Percentiles rank a stretch among this genome's conserved stretches.
Conservation (phyloP, 2,797 vertebrate species). For the Acanthiza pusilla region DNA sequence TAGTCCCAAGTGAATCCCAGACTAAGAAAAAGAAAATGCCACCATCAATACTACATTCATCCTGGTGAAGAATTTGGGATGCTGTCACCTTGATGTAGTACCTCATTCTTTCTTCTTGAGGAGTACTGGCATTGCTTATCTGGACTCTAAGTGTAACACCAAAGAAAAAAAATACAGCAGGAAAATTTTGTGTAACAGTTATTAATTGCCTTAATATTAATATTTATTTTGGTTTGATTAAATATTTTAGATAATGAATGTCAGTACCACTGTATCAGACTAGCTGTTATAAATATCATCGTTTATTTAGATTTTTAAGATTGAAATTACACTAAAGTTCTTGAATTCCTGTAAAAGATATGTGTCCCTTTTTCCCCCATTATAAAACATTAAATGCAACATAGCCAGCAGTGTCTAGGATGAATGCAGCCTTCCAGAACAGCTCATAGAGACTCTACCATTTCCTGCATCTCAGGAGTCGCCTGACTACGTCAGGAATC, state of each 20-base stretch:
- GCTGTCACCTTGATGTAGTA: neutral
- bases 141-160: neutral
- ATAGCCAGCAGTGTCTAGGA: neutral
- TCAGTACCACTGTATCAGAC: neutral
- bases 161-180: neutral
- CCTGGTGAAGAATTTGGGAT: neutral
- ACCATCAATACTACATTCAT: neutral
- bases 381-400: neutral
- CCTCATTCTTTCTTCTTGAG: neutral
- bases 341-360: neutral
- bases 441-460: neutral
- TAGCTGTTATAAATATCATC: neutral
- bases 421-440: neutral
- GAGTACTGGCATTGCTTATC: neutral
- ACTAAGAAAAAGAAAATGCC: neutral
- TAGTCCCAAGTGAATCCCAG: neutral
- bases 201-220: neutral
- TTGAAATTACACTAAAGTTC: neutral
- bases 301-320: neutral
- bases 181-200: neutral
- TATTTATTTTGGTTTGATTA: neutral
- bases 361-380: fast-evolving
- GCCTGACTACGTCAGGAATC: neutral
- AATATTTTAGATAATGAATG: neutral
- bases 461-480: neutral